Evolutionary conservation across 2,797 vertebrate genomes (phyloP), one percentile per base, ranked within the genome.

Genomic region (Sarcophilus harrisii): DNA sequence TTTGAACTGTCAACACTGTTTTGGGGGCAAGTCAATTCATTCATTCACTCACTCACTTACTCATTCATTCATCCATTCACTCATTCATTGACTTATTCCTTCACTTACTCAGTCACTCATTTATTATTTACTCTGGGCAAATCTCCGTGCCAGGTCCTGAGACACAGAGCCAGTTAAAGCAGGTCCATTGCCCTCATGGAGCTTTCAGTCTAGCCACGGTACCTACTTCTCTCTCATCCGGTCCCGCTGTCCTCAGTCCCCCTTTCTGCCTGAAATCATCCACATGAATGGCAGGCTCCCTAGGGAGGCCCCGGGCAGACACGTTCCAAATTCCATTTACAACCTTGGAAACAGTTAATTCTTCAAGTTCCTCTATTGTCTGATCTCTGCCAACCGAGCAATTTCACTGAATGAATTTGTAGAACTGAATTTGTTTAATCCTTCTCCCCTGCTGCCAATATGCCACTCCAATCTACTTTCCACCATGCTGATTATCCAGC

Each of bases 341-440:
- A 49, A 87, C 38, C 38, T 27, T 87, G 73, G 73, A 87, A 81
- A 87, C 38, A 1, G 73, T 87, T 87, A 87, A 87, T 87, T 87
- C 38, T 87, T 87, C 73, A 49, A 87, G 73, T 87, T 49, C 38
- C 38, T 87, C 73, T 30, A 87, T 87, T 87, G 73, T 87, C 73
- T 87, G 73, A 87, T 87, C 73, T 87, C 73, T 87, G 73, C 73
- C 73, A 87, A 87, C 73, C 9, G 9, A 87, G 38, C 24, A 87
- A 87, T 87, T 87, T 87, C 38, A 45, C 38, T 87, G 73, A 87
- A 87, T 87, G 73, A 87, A 87, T 87, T 87, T 87, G 73, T 28
- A 87, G 73, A 87, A 87, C 73, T 87, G 73, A 87, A 87, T 87
- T 49, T 87, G 73, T 87, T 49, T 87, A 87, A 87, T 87, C 38